phyloP scores from a whole-genome alignment of 1,140 invertebrate genomes.

The Stegodyphus dumicola region DNA sequence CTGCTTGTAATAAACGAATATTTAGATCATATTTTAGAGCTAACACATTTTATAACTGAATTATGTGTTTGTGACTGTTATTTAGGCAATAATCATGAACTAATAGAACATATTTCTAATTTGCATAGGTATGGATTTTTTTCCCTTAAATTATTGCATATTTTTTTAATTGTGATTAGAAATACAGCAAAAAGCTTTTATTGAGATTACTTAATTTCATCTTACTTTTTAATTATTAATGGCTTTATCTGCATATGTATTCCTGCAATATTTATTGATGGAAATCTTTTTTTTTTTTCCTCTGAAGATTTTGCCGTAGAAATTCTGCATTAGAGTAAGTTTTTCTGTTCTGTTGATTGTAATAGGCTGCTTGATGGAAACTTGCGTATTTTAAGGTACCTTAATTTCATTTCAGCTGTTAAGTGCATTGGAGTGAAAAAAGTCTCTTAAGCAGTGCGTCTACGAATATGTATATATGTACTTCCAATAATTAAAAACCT shows the following conservation, averaged over 20 bases:
- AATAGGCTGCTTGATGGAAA: no score
- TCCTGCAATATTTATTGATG: neutral
- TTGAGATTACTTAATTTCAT: neutral
- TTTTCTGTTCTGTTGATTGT: no score
- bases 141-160: neutral
- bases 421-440: no score
- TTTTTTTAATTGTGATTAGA: neutral
- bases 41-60: slow-evolving; percentile 6
- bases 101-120: slow-evolving; percentile 1
- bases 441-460: no score
- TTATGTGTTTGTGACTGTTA: slow-evolving; percentile 29
- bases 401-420: no score
- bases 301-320: no score
- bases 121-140: slow-evolving; percentile 8
- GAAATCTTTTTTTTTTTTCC: neutral
- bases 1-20: slow-evolving; percentile 39
- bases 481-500: no score
- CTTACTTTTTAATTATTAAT: neutral
- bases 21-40: slow-evolving; percentile 1
- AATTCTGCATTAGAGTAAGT: no score
- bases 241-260: neutral
- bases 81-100: slow-evolving; percentile 27
- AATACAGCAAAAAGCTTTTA: neutral
- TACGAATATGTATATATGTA: no score
- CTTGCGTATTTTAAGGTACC: no score